Percentiles rank a stretch among this genome's conserved stretches.
These are phyloP conservation scores for Xestoiulus laeticollis DNA, from an alignment of 2,888 invertebrate species.

Conservation along the genomic window DNA sequence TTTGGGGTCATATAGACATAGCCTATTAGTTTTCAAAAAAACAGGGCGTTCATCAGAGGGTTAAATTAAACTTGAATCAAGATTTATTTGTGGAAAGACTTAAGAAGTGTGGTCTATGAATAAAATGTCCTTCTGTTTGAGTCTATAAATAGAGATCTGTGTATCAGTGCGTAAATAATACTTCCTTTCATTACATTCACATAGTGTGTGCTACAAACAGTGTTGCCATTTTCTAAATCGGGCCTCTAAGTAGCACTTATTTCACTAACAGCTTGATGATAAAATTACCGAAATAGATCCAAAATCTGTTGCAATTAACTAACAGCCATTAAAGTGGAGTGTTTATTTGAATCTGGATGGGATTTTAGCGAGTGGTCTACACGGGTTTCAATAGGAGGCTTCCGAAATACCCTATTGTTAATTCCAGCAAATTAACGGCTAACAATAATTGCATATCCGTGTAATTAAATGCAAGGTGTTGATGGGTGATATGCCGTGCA, in stretches of 20 bases:
- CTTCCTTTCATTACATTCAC: neutral
- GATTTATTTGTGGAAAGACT: too few species aligned
- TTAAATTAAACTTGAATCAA: too few species aligned
- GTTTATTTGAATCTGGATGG: neutral
- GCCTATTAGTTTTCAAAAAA: too few species aligned
- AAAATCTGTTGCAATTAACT: neutral
- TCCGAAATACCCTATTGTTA: neutral
- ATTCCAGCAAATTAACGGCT: neutral
- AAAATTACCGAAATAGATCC: neutral
- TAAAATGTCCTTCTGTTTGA: neutral
- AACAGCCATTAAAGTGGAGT: neutral
- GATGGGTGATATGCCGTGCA: neutral
- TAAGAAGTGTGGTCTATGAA: too few species aligned
- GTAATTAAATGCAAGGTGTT: neutral
- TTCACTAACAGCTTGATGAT: neutral
- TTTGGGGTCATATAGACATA: too few species aligned
- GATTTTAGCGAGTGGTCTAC: neutral
- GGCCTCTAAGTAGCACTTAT: neutral
- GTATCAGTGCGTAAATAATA: neutral
- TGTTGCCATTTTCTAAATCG: neutral
- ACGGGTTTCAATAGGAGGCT: neutral
- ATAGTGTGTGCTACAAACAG: neutral
- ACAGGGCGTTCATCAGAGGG: too few species aligned
- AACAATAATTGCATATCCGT: neutral
- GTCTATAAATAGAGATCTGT: neutral